Base-by-base conservation (phyloP, 2,113 vertebrate species). In the Pseudolaguvia tuberculata region DNA sequence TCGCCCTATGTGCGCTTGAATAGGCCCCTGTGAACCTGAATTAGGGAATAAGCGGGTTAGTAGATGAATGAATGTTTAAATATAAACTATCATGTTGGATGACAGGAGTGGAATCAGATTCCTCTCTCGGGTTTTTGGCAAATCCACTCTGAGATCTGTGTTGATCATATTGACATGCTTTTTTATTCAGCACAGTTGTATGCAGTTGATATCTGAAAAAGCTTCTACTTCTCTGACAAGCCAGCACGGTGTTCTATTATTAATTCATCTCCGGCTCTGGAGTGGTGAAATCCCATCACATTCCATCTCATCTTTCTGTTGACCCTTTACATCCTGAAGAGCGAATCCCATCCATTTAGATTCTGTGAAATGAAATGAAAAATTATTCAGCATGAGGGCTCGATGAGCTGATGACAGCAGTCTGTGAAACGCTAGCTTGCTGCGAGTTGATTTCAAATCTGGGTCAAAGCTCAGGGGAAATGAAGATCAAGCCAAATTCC, bases 381-480 rank as follows among this genome's bases (percentile, higher is more conserved):
- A 66, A 75, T 56, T 17, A 31, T 55, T 35, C 50, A 27, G 72
- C 39, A 74, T 25, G 61, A 42, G 61, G 17, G 35, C 70, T 61
- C 13, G 18, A 66, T 20, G 12, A 67, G 23, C 70, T 48, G 45
- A 31, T 59, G 39, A 53, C 27, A 18, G 42, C 63, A 59, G 55
- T 9, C 65, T 61, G 25, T 23, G 75, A 52, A 70, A 21, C 21
- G 18, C 20, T 35, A 50, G 50, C 74, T 51, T 48, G 21, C 45
- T 71, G 52, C 31, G 65, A 63, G 69, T 42, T 61, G 68, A 75
- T 70, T 52, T 68, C 71, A 68, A 67, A 66, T 87, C 88, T 88
- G 87, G 84, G 86, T 80, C 80, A 82, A 27, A 66, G 29, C 82
- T 78, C 72, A 31, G 73, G 53, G 29, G 73, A 51, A 29, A 45